phyloP scores from a whole-genome alignment of 2,797 vertebrate genomes.

The Malurus splendens region DNA sequence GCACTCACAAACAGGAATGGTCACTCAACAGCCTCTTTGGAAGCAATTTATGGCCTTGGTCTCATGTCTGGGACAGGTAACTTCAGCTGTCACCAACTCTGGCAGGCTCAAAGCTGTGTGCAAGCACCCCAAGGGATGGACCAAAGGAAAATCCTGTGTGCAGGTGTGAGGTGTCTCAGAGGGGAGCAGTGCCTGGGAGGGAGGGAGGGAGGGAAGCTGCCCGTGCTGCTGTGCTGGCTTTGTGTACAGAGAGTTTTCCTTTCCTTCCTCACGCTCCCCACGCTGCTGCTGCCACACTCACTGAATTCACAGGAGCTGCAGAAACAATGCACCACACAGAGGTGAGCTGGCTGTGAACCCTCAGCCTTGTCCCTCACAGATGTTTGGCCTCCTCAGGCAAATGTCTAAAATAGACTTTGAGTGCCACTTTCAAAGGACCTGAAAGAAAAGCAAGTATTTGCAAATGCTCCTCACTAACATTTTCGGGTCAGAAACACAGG shows the following conservation, averaged over 20 bases:
- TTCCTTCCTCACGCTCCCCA: fast-evolving
- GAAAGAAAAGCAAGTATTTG: neutral
- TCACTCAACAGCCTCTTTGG: neutral
- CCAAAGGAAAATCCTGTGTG: neutral
- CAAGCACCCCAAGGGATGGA: neutral
- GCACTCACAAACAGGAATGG: too few species aligned
- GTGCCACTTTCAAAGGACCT: neutral
- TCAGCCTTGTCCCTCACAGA: neutral
- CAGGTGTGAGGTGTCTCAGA: neutral
- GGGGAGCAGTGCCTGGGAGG: fast-evolving
- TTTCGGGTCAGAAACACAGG: neutral
- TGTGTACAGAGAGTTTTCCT: neutral
- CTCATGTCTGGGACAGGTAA: neutral
- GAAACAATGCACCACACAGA: fast-evolving
- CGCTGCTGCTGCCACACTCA: fast-evolving
- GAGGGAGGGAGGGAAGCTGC: neutral
- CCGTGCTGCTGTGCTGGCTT: neutral
- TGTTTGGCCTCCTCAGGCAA: neutral
- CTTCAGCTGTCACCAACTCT: fast-evolving
- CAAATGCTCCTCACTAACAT: neutral
- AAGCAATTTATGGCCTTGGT: neutral
- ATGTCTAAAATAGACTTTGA: neutral
- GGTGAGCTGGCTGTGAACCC: too few species aligned
- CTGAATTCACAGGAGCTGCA: neutral
- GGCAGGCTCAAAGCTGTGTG: neutral